phyloP scores from a whole-genome alignment of 1,140 invertebrate species.

The Drosophila ficusphila region DNA sequence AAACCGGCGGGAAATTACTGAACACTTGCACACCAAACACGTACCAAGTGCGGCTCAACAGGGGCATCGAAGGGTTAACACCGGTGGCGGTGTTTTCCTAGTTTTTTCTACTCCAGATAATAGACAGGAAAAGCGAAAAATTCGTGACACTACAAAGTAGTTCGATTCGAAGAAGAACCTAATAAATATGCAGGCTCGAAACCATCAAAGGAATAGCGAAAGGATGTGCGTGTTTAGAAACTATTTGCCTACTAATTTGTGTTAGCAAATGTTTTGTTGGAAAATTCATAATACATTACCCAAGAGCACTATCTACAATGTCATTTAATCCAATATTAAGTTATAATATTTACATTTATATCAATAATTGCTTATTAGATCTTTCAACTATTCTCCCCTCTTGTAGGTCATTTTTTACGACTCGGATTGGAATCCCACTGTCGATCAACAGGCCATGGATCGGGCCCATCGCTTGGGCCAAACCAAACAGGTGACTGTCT shows the following conservation, averaged over 20 bases:
- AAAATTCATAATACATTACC: no score
- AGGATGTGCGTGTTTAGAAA: constrained; percentile 60
- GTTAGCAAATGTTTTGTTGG: background rate
- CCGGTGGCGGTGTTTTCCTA: constrained; percentile 18
- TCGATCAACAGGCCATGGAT: constrained; percentile 98
- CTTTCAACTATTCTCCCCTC: background rate
- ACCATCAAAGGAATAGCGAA: constrained; percentile 58
- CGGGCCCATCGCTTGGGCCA: constrained; percentile 94
- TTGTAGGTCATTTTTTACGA: constrained; percentile 99
- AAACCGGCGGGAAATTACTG: constrained; percentile 16
- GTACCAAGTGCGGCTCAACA: constrained; percentile 35
- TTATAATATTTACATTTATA: no score
- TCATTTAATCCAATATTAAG: no score
- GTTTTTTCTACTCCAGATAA: constrained; percentile 44
- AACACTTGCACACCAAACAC: constrained; percentile 63
- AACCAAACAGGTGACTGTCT: constrained; percentile 96
- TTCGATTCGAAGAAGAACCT: constrained; percentile 13
- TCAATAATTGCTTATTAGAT: no score
- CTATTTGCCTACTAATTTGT: constrained; percentile 57
- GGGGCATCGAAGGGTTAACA: constrained; percentile 25
- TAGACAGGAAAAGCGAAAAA: constrained; percentile 60
- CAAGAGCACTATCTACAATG: no score
- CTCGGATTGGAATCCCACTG: constrained; percentile 99
- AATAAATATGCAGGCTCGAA: constrained; percentile 38
- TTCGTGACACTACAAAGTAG: constrained; percentile 65